Evolutionary conservation across 2,113 vertebrate species (phyloP).

Genomic region (pig (Sus scrofa)): T2T-Sscrofa CM000824.6:166466501-166467000

Average conservation of each 20-base stretch:
- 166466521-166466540: not conserved
- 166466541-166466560: not conserved
- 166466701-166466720: not conserved
- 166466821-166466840: not conserved
- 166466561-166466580: conserved; percentile 10
- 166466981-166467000: not conserved
- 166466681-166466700: not conserved
- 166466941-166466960: not conserved
- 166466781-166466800: not conserved
- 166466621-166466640: not conserved
- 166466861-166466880: not conserved
- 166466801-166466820: not conserved
- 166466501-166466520: not conserved
- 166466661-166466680: not conserved
- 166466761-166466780: conserved; percentile 5
- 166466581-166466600: not conserved
- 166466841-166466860: not conserved
- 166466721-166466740: not conserved
- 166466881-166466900: not conserved
- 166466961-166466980: not conserved
- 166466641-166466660: not conserved
- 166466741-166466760: not conserved
- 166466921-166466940: not conserved
- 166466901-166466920: no score
- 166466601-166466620: not conserved